Conservation (phyloP, 2,888 invertebrate species). For the Xestobium rufovillosum region DNA sequence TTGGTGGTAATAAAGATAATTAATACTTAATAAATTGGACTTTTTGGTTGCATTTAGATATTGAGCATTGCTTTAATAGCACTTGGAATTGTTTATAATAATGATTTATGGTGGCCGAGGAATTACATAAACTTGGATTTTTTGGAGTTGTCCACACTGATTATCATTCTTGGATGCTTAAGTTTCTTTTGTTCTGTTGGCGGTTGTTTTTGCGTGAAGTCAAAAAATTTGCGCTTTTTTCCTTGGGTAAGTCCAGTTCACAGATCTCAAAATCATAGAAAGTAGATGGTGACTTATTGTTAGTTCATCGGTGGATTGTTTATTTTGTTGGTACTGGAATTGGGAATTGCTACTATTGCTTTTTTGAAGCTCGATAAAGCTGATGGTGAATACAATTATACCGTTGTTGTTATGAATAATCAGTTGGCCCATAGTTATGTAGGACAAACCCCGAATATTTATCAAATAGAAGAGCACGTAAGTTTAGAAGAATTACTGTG, state of each 20-base stretch:
- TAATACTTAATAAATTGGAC: no score
- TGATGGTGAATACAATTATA: background rate
- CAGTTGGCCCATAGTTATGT: background rate
- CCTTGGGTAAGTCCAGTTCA: background rate
- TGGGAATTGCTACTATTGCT: background rate
- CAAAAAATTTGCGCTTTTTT: background rate
- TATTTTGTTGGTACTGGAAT: background rate
- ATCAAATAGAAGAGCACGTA: background rate
- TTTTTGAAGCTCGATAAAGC: background rate
- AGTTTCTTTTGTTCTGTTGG: background rate
- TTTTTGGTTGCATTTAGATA: no score
- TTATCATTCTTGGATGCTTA: background rate
- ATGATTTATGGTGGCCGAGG: background rate
- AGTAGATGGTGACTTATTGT: no score
- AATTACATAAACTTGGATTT: background rate
- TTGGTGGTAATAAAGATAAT: no score
- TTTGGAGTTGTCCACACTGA: conserved; percentile 1
- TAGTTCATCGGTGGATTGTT: background rate
- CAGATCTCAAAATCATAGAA: no score
- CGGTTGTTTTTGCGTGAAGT: background rate
- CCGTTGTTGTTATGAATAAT: background rate
- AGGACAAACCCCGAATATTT: background rate
- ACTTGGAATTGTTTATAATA: background rate
- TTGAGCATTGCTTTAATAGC: background rate
- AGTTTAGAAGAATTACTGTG: background rate